Evolutionary conservation across 2,113 vertebrate species (phyloP), one percentile per base, ranked within the genome.

Genomic region (Megaceryle torquata): DNA sequence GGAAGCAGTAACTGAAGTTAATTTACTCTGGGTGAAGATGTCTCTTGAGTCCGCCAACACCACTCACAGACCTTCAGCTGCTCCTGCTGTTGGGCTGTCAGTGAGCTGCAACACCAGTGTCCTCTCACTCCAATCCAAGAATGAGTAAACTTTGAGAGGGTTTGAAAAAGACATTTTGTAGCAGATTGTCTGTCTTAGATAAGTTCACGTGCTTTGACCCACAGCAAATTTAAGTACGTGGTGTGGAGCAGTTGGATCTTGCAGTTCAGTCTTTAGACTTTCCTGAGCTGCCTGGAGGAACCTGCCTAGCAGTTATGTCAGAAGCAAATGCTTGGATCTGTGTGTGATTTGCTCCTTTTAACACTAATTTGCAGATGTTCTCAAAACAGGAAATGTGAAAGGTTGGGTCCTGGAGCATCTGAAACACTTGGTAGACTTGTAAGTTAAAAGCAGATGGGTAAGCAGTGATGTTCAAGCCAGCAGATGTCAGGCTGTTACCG

Each of bases 401-500:
- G n/a, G 56, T 24, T 63, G 17, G 26, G 43, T 88, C 33, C 43
- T 37, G 33, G 54, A 51, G 80, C 41, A 43, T n/a, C 31, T 16
- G 57, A 44, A 78, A 33, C 21, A 4, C 53, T 14, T 56, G 65
- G 44, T 16, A 35, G 16, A 51, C 53, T 33, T 72, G 63, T 33
- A 2, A 8, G 5, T 65, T 41, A 10, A 51, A 35, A 46, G 57
- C 46, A 37, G 60, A 33, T 24, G 69, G 21, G 35, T 1, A 22
- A 91, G 57, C 69, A 50, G 90, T 57, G 74, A n/a, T 79, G 28
- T 33, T 82, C 33, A 33, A 81, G 72, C 96, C 95, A 96, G 96
- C 92, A 97, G 96, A 57, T 96, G 96, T 96, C 96, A 93, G 96
- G 74, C 96, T 96, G 77, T 57, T 57, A 54, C 95, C 8, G 0